phyloP scores from a whole-genome alignment of 2,888 invertebrate genomes.

The Pachliopta kotzebuea region DNA sequence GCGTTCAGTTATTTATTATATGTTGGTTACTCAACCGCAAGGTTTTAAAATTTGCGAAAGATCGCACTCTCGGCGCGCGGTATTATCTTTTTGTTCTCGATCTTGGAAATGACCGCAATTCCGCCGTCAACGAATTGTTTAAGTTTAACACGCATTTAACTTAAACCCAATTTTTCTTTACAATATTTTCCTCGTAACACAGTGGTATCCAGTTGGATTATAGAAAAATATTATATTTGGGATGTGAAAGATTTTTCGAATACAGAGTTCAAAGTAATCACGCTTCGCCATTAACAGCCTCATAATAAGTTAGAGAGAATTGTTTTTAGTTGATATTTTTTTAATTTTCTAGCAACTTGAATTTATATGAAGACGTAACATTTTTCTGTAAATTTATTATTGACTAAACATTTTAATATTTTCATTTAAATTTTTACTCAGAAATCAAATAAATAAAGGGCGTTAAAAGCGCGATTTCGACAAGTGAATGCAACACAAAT shows the following conservation, averaged over 20 bases:
- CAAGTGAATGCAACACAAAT: slow-evolving; percentile 1
- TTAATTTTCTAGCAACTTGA: too few species aligned
- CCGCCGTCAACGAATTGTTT: slow-evolving; percentile 1
- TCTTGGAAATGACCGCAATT: slow-evolving; percentile 28
- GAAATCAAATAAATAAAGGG: background rate
- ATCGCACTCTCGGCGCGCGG: slow-evolving; percentile 28
- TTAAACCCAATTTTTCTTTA: background rate
- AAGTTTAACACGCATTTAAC: background rate
- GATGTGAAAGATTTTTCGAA: too few species aligned
- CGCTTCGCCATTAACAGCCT: too few species aligned
- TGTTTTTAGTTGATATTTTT: too few species aligned
- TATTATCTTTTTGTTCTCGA: slow-evolving; percentile 33
- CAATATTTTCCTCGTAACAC: background rate
- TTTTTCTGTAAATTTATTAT: too few species aligned
- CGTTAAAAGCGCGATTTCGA: background rate
- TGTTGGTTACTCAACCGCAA: slow-evolving; percentile 41
- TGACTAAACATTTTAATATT: too few species aligned
- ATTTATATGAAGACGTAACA: too few species aligned
- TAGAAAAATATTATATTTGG: background rate
- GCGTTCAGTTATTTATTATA: slow-evolving; percentile 38
- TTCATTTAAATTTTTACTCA: background rate
- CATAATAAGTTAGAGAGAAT: too few species aligned
- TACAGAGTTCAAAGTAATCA: too few species aligned
- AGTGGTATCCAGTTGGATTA: background rate
- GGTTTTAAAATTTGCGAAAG: slow-evolving; percentile 39